Percentiles rank a stretch among this genome's conserved stretches.
phyloP scores from a whole-genome alignment of 2,113 vertebrate species.

The Oxygymnocypris stewartii region DNA sequence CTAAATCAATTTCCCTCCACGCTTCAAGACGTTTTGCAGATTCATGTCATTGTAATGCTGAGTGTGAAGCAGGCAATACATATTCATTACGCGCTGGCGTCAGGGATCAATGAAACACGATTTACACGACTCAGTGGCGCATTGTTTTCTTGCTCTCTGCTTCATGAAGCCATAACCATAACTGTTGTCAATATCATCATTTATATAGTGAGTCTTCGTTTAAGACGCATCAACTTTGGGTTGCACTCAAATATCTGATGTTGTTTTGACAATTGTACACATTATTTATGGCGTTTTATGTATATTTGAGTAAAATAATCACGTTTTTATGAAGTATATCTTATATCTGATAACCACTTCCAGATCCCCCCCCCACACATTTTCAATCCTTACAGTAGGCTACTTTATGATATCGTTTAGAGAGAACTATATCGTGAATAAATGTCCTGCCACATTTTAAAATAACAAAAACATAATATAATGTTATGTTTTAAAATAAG shows the following conservation, averaged over 20 bases:
- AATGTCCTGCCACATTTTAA: background rate
- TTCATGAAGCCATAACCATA: background rate
- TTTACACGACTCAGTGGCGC: background rate
- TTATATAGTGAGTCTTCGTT: background rate
- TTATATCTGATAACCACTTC: background rate
- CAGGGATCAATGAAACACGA: constrained; percentile 3
- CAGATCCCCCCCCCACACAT: background rate
- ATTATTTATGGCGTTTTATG: background rate
- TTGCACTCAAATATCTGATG: background rate
- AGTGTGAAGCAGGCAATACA: background rate
- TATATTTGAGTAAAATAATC: no score
- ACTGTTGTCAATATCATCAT: background rate
- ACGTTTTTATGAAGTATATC: background rate
- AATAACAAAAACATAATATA: background rate
- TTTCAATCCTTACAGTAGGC: background rate
- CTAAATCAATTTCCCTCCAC: background rate
- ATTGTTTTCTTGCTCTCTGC: background rate
- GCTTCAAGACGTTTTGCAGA: background rate
- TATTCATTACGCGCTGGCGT: constrained; percentile 14
- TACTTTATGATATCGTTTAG: background rate
- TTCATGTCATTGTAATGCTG: background rate
- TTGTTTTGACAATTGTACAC: background rate
- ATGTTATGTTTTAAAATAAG: background rate
- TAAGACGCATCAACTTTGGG: background rate
- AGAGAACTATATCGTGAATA: background rate